Evolutionary conservation across 2,888 invertebrate genomes (phyloP).

Genomic region (Ecliptopera silaceata): DNA sequence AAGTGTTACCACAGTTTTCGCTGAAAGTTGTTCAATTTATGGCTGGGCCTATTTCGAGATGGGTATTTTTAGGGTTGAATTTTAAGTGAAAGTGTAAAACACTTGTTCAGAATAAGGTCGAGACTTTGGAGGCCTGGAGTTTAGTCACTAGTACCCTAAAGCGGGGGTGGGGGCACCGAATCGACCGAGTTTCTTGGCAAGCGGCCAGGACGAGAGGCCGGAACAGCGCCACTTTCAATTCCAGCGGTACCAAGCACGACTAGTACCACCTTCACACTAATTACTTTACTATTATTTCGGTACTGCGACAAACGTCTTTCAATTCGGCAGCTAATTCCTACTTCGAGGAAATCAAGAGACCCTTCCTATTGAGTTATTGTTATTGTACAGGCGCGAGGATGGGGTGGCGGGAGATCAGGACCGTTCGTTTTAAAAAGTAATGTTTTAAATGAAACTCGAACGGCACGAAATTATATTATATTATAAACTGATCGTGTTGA

Average conservation of each 20-base stretch:
- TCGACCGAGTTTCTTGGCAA: slow-evolving; percentile 69
- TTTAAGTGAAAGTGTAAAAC: slow-evolving; percentile 32
- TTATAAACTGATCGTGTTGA: too few species aligned
- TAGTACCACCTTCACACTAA: slow-evolving; percentile 39
- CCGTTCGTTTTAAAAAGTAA: background rate
- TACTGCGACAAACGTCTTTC: slow-evolving; percentile 7
- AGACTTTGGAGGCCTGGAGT: slow-evolving; percentile 15
- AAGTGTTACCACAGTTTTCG: slow-evolving; percentile 8
- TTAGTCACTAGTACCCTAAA: slow-evolving; percentile 32
- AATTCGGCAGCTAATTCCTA: slow-evolving; percentile 16
- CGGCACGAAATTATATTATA: too few species aligned
- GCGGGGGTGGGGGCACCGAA: slow-evolving; percentile 42
- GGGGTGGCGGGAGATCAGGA: background rate
- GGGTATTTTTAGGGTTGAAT: slow-evolving; percentile 26
- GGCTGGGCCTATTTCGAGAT: slow-evolving; percentile 10
- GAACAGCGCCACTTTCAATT: slow-evolving; percentile 56
- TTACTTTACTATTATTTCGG: slow-evolving; percentile 36
- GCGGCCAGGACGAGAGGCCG: slow-evolving; percentile 54
- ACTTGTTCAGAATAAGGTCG: slow-evolving; percentile 39
- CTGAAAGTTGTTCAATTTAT: slow-evolving; percentile 7
- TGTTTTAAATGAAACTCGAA: too few species aligned
- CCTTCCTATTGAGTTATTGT: slow-evolving; percentile 3
- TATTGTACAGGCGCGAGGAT: background rate
- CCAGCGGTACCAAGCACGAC: slow-evolving; percentile 52
- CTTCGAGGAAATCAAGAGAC: background rate